These are phyloP conservation scores for Paramuricea clavata DNA, from an alignment of 92 coral and sea anemone genomes.

Conservation along the genomic window DNA sequence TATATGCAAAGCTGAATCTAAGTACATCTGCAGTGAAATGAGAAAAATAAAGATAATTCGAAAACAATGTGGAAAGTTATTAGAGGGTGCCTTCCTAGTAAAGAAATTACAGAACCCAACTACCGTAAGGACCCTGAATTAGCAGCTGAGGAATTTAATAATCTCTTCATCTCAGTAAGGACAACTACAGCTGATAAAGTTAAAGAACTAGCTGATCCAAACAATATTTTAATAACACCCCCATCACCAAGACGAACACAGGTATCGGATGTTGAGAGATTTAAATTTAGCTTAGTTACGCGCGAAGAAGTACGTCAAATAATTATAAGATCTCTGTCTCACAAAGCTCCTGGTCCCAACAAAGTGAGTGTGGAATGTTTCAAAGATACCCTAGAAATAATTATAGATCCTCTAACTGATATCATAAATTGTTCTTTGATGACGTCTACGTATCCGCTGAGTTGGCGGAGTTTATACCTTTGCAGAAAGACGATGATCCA, in stretches of 20 bases:
- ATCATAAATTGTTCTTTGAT: background rate
- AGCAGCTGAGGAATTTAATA: background rate
- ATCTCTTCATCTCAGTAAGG: background rate
- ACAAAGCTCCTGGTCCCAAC: background rate
- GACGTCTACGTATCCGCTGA: background rate
- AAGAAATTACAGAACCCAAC: no score
- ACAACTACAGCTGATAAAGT: background rate
- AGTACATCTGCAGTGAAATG: conserved; percentile 45
- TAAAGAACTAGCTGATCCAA: background rate
- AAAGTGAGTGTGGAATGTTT: no score
- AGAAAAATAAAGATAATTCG: conserved; percentile 25
- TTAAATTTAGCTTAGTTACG: conserved; percentile 1
- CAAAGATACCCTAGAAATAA: background rate
- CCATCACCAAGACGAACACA: background rate
- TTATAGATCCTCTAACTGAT: background rate
- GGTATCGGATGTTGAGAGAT: background rate
- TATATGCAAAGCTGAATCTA: conserved; percentile 59
- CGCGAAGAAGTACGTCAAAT: background rate
- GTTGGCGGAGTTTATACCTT: background rate
- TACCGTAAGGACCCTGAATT: no score
- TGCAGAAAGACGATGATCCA: no score
- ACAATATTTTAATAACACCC: background rate
- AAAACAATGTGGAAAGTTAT: conserved; percentile 44
- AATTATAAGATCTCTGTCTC: background rate
- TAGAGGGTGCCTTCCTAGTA: no score